phyloP scores from a whole-genome alignment of 2,113 vertebrate species.

The Narcine bancroftii region DNA sequence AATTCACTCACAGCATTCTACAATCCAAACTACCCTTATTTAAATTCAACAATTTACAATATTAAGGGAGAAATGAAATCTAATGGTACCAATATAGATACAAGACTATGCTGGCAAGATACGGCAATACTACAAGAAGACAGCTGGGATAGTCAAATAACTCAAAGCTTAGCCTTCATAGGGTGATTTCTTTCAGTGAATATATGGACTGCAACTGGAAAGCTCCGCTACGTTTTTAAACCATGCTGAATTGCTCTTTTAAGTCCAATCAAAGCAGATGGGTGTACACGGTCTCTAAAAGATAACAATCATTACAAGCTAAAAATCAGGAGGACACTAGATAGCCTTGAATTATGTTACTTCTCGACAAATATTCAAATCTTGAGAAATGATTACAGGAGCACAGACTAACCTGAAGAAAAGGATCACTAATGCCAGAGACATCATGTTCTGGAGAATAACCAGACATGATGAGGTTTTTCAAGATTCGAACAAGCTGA shows the following conservation, averaged over 20 bases:
- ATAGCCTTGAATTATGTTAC: neutral
- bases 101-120: neutral
- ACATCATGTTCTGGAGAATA: constrained; percentile 98
- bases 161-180: neutral
- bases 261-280: neutral
- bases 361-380: neutral
- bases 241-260: neutral
- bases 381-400: neutral
- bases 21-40: neutral
- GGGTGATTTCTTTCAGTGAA: neutral
- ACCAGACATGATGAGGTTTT: constrained; percentile 99
- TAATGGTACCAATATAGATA: neutral
- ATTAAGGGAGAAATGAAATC: too few relatives aligned
- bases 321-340: neutral
- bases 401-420: constrained; percentile 76
- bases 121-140: too few relatives aligned
- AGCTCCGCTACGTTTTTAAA: neutral
- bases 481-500: constrained; percentile 96
- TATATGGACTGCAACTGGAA: neutral
- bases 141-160: neutral
- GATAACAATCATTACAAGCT: neutral
- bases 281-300: neutral
- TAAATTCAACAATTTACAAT: neutral
- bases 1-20: neutral
- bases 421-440: constrained; percentile 97